Evolutionary conservation across 2,113 vertebrate species (phyloP), one percentile per base, ranked within the genome.

Genomic region (Tupaia chinensis): DNA sequence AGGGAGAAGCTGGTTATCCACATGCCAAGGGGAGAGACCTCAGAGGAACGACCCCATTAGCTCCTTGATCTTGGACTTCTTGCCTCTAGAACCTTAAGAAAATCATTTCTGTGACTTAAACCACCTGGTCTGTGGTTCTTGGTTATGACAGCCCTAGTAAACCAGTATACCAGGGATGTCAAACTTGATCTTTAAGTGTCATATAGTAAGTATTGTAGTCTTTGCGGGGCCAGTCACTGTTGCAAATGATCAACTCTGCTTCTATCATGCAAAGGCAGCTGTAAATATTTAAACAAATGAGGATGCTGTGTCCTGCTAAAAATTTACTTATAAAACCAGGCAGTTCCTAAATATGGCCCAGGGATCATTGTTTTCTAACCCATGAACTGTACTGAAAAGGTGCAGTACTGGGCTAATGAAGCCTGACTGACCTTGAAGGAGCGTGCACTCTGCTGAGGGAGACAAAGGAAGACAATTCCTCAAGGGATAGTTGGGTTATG

Each of bases 201-300:
- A 89, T 44, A 78, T 23, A 58, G 22, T 65, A 89, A 78, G 23
- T 95, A 80, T 70, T 81, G 82, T 54, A 86, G 53, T 9, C 53
- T 92, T 87, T 79, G 16, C n/a, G 81, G n/a, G 53, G 19, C 63
- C 81, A 87, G 8, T 79, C n/a, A 70, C 17, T 60, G 4, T 15
- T 68, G 14, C 25, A 87, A 74, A 70, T 23, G 8, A 13, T 27
- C 8, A 78, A 9, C 6, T 60, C 54, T 92, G n/a, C 19, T 69
- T n/a, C 12, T 68, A 7, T 3, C 66, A 53, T 60, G 23, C 23
- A 89, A 34, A 63, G 58, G 6, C n/a, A 77, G 20, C 10, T 13
- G 17, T 1, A 20, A 76, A 20, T 29, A 15, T 7, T 29, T 34
- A 66, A 69, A 44, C 5, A 60, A 23, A 23, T 4, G 11, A 8